These are phyloP conservation scores for Masnerella sp. DNA, from an alignment of 2,888 invertebrate species.

Conservation along the genomic window DNA sequence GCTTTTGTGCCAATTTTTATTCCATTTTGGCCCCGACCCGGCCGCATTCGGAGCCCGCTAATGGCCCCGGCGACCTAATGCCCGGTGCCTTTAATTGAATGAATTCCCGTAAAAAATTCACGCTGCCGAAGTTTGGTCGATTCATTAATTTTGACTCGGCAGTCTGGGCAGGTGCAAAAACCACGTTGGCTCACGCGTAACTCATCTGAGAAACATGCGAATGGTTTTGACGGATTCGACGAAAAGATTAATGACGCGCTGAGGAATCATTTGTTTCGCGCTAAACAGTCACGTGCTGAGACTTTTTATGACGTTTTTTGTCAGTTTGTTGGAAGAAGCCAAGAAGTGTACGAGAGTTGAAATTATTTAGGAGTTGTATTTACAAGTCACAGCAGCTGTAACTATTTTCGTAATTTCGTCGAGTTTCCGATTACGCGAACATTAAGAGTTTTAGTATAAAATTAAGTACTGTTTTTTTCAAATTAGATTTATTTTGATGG, in stretches of 20 bases:
- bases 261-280: slow-evolving; percentile 35
- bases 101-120: slow-evolving; percentile 16
- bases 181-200: background rate
- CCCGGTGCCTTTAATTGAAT: slow-evolving; percentile 17
- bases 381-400: no score
- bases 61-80: background rate
- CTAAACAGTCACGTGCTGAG: slow-evolving; percentile 31
- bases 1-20: slow-evolving; percentile 21
- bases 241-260: slow-evolving; percentile 39
- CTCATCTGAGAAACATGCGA: slow-evolving; percentile 35
- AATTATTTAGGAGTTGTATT: slow-evolving; percentile 26
- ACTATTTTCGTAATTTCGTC: no score
- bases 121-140: slow-evolving; percentile 7
- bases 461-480: no score
- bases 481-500: no score
- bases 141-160: slow-evolving; percentile 33
- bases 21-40: no score
- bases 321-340: background rate
- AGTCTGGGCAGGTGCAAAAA: slow-evolving; percentile 22
- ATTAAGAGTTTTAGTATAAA: no score
- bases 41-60: no score
- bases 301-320: slow-evolving; percentile 29
- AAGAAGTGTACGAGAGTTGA: slow-evolving; percentile 11
- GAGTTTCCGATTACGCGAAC: no score
- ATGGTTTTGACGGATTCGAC: slow-evolving; percentile 44